Conservation (phyloP, 2,888 invertebrate genomes). For the Oscheius sp. region DNA sequence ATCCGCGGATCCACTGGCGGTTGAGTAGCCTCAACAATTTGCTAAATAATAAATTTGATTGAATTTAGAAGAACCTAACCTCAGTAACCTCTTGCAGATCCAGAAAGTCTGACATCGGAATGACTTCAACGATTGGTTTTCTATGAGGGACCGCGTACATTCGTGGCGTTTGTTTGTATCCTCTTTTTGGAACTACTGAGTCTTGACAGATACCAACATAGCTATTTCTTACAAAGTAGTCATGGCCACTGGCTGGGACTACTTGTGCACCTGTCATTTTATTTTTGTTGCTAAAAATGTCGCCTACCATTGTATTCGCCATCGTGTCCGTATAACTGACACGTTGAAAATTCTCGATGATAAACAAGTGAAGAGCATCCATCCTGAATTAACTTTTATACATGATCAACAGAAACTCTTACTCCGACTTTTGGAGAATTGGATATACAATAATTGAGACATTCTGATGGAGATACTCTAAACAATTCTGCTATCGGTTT, state of each 20-base stretch:
- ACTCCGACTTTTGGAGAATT: constrained; percentile 59
- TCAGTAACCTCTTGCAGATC: constrained; percentile 36
- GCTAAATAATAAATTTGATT: neutral
- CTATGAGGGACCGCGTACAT: constrained; percentile 24
- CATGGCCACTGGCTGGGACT: constrained; percentile 50
- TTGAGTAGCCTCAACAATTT: neutral
- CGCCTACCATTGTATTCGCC: constrained; percentile 41
- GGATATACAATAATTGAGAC: constrained; percentile 64
- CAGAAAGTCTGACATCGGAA: constrained; percentile 15
- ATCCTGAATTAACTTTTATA: constrained; percentile 45
- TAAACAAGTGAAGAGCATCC: constrained; percentile 67
- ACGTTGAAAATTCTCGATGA: constrained; percentile 65
- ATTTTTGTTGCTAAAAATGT: neutral
- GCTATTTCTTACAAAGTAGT: constrained; percentile 52
- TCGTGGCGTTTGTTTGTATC: constrained; percentile 44
- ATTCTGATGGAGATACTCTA: constrained; percentile 61
- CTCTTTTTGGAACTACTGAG: constrained; percentile 39
- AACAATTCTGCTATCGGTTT: constrained; percentile 65
- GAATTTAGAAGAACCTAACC: constrained; percentile 6
- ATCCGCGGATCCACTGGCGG: neutral
- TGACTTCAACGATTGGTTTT: constrained; percentile 4
- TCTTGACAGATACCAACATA: constrained; percentile 52
- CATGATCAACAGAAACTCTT: neutral
- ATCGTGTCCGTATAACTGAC: constrained; percentile 61
- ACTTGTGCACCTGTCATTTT: constrained; percentile 43